Percentiles rank a stretch among this genome's conserved stretches.
Evolutionary conservation across 2,113 vertebrate genomes (phyloP).

Genomic region (Odocoileus virginianus): DNA sequence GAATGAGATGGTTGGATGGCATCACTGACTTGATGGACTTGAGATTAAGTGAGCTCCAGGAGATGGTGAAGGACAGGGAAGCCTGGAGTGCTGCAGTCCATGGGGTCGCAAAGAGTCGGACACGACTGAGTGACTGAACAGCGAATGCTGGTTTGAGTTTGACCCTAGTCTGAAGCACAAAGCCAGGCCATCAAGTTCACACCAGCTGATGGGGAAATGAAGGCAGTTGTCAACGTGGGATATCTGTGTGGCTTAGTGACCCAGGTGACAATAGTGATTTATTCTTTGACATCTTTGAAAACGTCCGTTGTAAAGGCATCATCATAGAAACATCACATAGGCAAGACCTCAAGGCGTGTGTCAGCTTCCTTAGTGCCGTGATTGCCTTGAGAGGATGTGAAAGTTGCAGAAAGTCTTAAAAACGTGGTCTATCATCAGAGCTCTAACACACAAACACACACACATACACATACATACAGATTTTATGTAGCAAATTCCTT

Average conservation of each 20-base stretch:
- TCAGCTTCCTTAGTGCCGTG: background rate
- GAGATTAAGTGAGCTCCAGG: background rate
- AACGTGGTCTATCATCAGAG: background rate
- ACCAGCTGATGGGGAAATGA: background rate
- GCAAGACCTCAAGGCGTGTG: fast-evolving
- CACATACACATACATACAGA: background rate
- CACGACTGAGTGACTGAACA: fast-evolving
- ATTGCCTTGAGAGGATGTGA: background rate
- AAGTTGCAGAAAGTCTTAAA: slow-evolving; percentile 11
- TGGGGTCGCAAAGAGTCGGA: fast-evolving
- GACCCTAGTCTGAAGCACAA: background rate
- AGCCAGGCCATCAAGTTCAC: background rate
- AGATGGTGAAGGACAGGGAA: background rate
- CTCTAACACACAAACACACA: background rate
- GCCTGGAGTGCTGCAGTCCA: background rate
- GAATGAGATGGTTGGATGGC: background rate
- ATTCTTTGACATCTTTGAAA: background rate
- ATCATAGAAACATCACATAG: background rate
- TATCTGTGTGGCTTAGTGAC: background rate
- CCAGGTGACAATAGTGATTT: background rate
- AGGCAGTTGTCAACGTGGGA: slow-evolving; percentile 17
- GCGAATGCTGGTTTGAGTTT: background rate
- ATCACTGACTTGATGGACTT: background rate
- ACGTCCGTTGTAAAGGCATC: background rate
- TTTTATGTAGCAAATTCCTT: background rate